Conservation (phyloP, 2,888 invertebrate genomes). For the Magallana nippona region DNA sequence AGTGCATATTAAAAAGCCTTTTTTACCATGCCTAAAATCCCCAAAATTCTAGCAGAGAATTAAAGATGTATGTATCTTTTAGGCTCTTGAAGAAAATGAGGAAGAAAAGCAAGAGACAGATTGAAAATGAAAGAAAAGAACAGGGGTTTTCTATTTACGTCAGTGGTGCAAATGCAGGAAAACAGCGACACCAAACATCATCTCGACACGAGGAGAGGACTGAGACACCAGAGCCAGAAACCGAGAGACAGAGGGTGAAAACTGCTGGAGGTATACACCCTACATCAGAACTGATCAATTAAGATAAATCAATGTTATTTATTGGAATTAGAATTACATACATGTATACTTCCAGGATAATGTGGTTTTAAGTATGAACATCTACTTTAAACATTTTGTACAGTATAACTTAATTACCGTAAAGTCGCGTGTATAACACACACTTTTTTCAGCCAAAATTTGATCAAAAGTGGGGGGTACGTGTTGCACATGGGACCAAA, state of each 20-base stretch:
- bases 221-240: slow-evolving; percentile 21
- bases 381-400: no score
- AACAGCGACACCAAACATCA: slow-evolving; percentile 37
- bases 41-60: background rate
- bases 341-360: no score
- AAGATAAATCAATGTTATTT: no score
- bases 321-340: no score
- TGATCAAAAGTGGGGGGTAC: no score
- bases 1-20: background rate
- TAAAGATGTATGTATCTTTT: background rate
- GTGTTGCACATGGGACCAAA: no score
- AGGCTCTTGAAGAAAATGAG: slow-evolving; percentile 74
- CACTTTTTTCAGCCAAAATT: no score
- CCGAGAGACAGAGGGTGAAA: slow-evolving; percentile 56
- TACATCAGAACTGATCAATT: background rate
- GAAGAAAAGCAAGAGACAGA: slow-evolving; percentile 71
- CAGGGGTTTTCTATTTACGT: slow-evolving; percentile 79
- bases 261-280: slow-evolving; percentile 69
- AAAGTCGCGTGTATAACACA: no score
- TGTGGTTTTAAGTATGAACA: no score
- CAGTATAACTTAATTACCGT: no score
- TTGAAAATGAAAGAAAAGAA: slow-evolving; percentile 76
- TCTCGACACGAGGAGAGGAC: slow-evolving; percentile 41
- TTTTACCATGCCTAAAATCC: background rate
- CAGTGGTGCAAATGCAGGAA: slow-evolving; percentile 75